Conservation (phyloP, 2,113 vertebrate species). For the Daphoenositta chrysoptera region DNA sequence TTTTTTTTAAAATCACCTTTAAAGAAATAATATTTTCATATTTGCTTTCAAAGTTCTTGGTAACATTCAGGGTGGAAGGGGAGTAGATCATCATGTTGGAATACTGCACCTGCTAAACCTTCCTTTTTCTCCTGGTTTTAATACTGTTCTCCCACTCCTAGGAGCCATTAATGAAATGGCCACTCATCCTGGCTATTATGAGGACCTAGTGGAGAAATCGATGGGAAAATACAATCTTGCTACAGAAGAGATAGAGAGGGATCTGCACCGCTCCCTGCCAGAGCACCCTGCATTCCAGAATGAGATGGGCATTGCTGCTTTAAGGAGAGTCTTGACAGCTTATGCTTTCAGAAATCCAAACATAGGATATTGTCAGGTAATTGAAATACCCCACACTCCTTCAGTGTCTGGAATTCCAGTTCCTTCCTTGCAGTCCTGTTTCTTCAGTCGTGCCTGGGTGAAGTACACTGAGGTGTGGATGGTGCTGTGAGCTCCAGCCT, state of each 20-base stretch:
- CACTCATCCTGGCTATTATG: constrained; percentile 95
- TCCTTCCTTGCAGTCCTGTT: background rate
- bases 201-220: constrained; percentile 94
- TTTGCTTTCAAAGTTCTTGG: background rate
- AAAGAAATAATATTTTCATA: background rate
- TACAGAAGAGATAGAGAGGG: constrained; percentile 96
- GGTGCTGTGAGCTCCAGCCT: background rate
- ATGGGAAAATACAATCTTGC: constrained; percentile 98
- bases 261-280: constrained; percentile 94
- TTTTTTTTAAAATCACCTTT: background rate
- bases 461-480: background rate
- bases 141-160: constrained; percentile 41
- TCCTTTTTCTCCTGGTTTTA: background rate
- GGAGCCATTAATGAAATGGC: constrained; percentile 97
- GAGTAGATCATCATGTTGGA: background rate
- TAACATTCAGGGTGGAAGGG: background rate
- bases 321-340: constrained; percentile 92
- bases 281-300: constrained; percentile 98
- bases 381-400: background rate
- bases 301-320: constrained; percentile 96
- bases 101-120: background rate
- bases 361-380: constrained; percentile 98
- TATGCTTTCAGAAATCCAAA: constrained; percentile 97
- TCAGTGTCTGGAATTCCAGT: background rate
- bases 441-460: background rate